These are phyloP conservation scores for Lissocephala sabroskyi DNA, from an alignment of 2,888 invertebrate genomes.

Conservation along the genomic window DNA sequence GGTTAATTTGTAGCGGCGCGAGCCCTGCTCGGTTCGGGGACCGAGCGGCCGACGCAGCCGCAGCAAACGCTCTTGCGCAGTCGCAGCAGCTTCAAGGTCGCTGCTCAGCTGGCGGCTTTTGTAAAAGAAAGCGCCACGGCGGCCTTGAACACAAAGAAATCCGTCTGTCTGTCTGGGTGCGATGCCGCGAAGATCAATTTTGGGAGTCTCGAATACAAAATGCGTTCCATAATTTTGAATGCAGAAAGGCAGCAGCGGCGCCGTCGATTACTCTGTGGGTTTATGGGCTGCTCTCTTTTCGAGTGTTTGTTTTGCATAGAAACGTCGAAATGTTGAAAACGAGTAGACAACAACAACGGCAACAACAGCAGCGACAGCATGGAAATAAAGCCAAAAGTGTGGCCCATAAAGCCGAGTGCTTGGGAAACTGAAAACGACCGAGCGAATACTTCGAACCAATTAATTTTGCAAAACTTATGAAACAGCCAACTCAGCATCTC, in stretches of 20 bases:
- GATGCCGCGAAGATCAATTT: too few species aligned
- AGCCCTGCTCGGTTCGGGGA: too few species aligned
- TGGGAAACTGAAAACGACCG: conserved; percentile 48
- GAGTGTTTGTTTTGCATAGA: too few species aligned
- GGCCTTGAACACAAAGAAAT: conserved; percentile 61
- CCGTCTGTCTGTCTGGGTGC: too few species aligned
- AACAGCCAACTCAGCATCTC: conserved; percentile 31
- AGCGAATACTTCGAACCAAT: conserved; percentile 36
- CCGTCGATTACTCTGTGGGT: too few species aligned
- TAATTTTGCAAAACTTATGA: conserved; percentile 42
- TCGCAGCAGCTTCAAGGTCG: conserved; percentile 55
- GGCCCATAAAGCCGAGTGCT: conserved; percentile 51
- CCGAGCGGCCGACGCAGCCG: too few species aligned
- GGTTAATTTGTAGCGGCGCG: conserved; percentile 37
- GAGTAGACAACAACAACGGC: conserved; percentile 2
- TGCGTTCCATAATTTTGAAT: too few species aligned
- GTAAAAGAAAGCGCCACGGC: conserved; percentile 61
- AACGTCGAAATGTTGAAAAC: too few species aligned
- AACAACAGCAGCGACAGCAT: too few species aligned
- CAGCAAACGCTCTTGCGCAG: conserved; percentile 53
- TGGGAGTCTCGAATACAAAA: too few species aligned
- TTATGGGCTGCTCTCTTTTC: too few species aligned
- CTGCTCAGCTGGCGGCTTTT: conserved; percentile 40
- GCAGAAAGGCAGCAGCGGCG: too few species aligned
- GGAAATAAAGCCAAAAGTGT: conserved; percentile 10